Evolutionary conservation across 2,113 vertebrate species (phyloP).

Genomic region (Rhizomys pruinosus): DNA sequence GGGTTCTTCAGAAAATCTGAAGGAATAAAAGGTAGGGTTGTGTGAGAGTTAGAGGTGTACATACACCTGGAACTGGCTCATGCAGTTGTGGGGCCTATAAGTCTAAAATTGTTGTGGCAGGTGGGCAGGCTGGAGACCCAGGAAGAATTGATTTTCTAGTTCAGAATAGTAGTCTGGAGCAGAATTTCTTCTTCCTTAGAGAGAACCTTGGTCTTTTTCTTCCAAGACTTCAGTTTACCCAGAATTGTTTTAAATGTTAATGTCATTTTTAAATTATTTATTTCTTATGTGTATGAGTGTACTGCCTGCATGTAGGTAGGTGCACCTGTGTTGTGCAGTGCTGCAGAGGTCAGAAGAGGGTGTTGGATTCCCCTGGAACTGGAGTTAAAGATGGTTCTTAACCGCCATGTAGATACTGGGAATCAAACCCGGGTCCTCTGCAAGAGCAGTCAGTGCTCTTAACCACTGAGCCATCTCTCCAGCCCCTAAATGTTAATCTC

Average conservation of each 20-base stretch:
- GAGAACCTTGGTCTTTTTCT: not conserved
- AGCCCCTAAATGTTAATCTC: slow-evolving; percentile 30
- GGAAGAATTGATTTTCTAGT: slow-evolving; percentile 7
- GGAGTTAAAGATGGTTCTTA: too few species aligned
- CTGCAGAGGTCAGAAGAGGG: too few species aligned
- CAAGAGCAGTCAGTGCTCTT: too few species aligned
- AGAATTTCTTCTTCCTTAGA: not conserved
- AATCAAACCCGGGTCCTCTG: too few species aligned
- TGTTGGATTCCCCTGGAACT: too few species aligned
- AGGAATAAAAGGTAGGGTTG: not conserved
- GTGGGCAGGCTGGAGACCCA: not conserved
- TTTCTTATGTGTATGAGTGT: too few species aligned
- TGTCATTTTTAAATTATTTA: too few species aligned
- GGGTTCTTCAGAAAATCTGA: not conserved
- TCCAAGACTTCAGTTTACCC: not conserved
- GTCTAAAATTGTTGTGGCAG: not conserved
- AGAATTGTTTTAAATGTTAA: slow-evolving; percentile 8
- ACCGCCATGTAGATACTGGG: too few species aligned
- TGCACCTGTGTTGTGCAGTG: too few species aligned
- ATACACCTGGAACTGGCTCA: not conserved
- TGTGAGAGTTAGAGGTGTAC: not conserved
- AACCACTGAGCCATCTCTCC: too few species aligned
- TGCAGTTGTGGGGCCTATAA: not conserved
- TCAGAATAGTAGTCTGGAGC: not conserved
- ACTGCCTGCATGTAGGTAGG: too few species aligned